Evolutionary conservation across 2,113 vertebrate species (phyloP).

Genomic region (Barnardius zonarius): DNA sequence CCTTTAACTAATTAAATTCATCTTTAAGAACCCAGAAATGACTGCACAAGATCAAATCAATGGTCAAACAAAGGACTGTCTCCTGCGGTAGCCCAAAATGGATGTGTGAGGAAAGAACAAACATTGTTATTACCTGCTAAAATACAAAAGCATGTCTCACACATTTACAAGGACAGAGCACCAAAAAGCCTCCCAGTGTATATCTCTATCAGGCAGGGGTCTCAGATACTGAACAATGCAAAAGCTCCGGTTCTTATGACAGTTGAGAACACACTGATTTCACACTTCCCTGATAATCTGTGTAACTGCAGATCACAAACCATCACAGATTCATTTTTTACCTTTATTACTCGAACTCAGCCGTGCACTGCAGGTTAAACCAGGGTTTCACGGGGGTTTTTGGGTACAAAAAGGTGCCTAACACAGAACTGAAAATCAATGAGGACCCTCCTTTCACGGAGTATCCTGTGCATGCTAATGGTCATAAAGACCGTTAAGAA

Average conservation of each 20-base stretch:
- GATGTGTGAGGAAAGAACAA: neutral
- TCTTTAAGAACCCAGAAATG: neutral
- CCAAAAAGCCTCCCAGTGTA: neutral
- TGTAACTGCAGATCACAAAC: neutral
- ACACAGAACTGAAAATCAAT: neutral
- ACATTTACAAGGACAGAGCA: neutral
- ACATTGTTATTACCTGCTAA: neutral
- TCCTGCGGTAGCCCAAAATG: neutral
- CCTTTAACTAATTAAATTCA: neutral
- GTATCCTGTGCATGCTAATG: accelerated
- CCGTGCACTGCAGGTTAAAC: neutral
- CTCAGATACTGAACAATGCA: neutral
- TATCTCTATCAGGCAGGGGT: neutral
- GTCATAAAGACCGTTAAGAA: neutral
- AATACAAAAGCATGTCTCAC: neutral
- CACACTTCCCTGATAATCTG: neutral
- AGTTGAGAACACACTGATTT: neutral
- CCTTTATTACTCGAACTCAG: neutral
- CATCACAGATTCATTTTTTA: neutral
- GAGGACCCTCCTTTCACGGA: neutral
- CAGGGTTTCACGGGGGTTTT: neutral
- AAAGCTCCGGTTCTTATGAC: neutral
- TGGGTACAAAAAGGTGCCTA: neutral
- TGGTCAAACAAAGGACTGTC: neutral
- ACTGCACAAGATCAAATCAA: accelerated